phyloP scores from a whole-genome alignment of 2,797 vertebrate species.

The Gouania willdenowi region DNA sequence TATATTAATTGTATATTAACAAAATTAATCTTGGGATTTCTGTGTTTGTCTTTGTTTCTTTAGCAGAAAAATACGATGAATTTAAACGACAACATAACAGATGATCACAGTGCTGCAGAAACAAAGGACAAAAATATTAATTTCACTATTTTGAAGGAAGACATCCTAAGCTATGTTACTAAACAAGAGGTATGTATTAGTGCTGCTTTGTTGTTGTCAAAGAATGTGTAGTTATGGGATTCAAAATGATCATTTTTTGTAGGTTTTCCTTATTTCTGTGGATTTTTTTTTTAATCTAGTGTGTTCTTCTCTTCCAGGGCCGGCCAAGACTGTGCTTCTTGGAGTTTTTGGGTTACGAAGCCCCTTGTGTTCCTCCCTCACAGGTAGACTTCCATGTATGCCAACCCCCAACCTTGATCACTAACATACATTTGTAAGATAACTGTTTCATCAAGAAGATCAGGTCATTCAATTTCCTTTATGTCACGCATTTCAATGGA shows the following conservation, averaged over 20 bases:
- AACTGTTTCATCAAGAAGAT: constrained; percentile 63
- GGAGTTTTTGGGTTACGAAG: constrained; percentile 57
- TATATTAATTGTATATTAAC: too few relatives aligned
- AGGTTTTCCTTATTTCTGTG: not conserved
- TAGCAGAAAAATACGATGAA: constrained; percentile 37
- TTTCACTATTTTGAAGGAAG: constrained; percentile 43
- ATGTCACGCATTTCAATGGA: constrained; percentile 64
- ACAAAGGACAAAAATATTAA: too few relatives aligned
- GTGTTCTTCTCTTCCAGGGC: constrained; percentile 27
- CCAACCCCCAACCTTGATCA: constrained; percentile 7
- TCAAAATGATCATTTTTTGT: not conserved
- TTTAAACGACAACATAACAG: constrained; percentile 25
- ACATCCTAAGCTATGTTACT: constrained; percentile 40
- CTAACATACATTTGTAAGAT: constrained; percentile 46
- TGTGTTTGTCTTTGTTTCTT: not conserved
- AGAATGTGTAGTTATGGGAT: too few relatives aligned
- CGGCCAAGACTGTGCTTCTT: constrained; percentile 50
- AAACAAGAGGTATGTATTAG: constrained; percentile 45
- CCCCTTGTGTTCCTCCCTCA: constrained; percentile 35
- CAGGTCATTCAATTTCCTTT: constrained; percentile 70
- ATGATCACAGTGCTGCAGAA: not conserved
- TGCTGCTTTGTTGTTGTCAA: not conserved
- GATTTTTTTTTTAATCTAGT: too few relatives aligned
- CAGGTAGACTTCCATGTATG: constrained; percentile 47
- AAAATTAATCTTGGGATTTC: too few relatives aligned